These are phyloP conservation scores for Osmoderma eremita DNA, from an alignment of 2,888 invertebrate genomes.

Conservation along the genomic window DNA sequence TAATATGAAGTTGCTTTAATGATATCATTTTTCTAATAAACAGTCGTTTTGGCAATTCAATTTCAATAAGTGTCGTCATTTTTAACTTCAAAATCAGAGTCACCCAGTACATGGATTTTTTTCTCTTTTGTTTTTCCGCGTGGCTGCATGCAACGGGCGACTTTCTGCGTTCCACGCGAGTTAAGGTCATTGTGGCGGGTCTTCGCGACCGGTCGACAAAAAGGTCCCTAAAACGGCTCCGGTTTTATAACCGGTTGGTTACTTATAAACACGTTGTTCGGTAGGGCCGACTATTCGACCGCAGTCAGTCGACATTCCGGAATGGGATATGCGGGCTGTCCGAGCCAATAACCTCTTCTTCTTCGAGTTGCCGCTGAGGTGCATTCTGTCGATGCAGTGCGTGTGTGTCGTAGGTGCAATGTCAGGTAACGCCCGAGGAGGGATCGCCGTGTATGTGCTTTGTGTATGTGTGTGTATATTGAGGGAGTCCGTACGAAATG, in stretches of 20 bases:
- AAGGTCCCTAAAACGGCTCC: slow-evolving; percentile 35
- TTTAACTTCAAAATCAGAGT: too few relatives aligned
- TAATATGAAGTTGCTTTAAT: too few relatives aligned
- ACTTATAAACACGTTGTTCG: slow-evolving; percentile 24
- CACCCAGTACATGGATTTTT: too few relatives aligned
- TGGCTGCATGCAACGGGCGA: slow-evolving; percentile 18
- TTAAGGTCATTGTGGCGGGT: slow-evolving; percentile 31
- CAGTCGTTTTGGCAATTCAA: too few relatives aligned
- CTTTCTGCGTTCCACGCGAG: slow-evolving; percentile 17
- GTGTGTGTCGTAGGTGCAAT: too few relatives aligned
- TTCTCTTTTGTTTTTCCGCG: slow-evolving; percentile 6
- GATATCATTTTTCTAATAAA: too few relatives aligned
- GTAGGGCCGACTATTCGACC: slow-evolving; percentile 14
- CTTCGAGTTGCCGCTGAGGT: slow-evolving; percentile 2
- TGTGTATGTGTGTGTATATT: too few relatives aligned
- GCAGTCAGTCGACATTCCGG: slow-evolving; percentile 25
- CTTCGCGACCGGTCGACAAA: slow-evolving; percentile 26
- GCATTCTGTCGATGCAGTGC: too few relatives aligned
- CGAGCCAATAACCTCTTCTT: slow-evolving; percentile 30
- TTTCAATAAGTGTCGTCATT: too few relatives aligned
- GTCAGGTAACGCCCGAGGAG: too few relatives aligned
- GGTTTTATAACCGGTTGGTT: slow-evolving; percentile 36
- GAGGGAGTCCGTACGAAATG: too few relatives aligned
- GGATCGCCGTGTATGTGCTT: too few relatives aligned
- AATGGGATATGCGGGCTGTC: slow-evolving; percentile 22